Conservation (phyloP, 2,888 invertebrate genomes). For the Amiota mariae region DNA sequence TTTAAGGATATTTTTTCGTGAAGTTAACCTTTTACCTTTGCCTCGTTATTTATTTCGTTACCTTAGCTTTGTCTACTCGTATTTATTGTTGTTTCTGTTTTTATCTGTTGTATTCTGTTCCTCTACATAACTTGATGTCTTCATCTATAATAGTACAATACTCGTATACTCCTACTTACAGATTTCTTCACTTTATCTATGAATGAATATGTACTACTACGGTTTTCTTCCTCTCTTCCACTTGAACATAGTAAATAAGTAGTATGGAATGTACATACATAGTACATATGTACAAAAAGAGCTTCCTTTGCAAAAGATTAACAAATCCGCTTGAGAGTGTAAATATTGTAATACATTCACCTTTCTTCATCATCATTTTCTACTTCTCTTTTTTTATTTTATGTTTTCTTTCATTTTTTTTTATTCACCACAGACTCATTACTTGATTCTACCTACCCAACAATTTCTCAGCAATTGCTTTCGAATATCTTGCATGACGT, state of each 20-base stretch:
- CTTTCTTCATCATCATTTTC: background rate
- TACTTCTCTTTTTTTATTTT: background rate
- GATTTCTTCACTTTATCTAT: background rate
- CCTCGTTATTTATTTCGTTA: too few species aligned
- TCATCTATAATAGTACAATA: background rate
- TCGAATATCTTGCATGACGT: too few species aligned
- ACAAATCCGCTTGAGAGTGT: conserved; percentile 19
- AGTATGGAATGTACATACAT: too few species aligned
- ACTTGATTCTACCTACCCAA: too few species aligned
- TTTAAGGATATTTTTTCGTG: too few species aligned
- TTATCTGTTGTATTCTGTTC: background rate
- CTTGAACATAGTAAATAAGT: background rate
- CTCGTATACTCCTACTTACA: too few species aligned
- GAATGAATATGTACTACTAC: background rate
- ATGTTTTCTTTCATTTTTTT: background rate
- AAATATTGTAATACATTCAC: background rate
- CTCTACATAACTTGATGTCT: background rate
- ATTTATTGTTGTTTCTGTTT: too few species aligned
- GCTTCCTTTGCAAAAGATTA: conserved; percentile 14
- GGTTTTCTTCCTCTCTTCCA: background rate
- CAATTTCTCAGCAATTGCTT: too few species aligned
- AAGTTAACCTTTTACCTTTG: too few species aligned
- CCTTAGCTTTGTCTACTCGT: too few species aligned
- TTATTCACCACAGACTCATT: background rate
- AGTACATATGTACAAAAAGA: background rate